Evolutionary conservation across 2,113 vertebrate species (phyloP).

Genomic region (Polyodon spathula): DNA sequence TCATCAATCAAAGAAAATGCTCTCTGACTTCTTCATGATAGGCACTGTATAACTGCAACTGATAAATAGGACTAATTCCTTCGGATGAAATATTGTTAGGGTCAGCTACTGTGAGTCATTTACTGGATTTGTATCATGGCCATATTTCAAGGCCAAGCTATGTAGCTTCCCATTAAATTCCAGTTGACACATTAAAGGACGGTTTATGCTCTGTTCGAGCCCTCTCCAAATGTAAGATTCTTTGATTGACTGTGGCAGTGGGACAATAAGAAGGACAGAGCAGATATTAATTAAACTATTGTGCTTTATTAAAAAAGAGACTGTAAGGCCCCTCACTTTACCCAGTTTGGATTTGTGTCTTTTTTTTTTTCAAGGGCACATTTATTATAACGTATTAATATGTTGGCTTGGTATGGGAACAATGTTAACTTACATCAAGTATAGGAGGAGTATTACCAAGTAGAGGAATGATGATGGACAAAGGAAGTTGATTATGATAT

Average conservation of each 20-base stretch:
- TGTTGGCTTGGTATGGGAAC: too few relatives aligned
- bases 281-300: conserved; percentile 37
- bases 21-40: conserved; percentile 1
- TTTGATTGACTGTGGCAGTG: too few relatives aligned
- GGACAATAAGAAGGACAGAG: conserved; percentile 4
- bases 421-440: too few relatives aligned
- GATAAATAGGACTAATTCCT: conserved; percentile 52
- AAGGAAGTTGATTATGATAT: too few relatives aligned
- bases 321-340: conserved; percentile 9
- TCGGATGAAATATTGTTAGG: conserved; percentile 43
- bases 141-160: conserved; percentile 48
- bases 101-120: conserved; percentile 36
- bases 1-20: background rate
- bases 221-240: conserved; percentile 40
- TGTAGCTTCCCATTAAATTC: conserved; percentile 48
- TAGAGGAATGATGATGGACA: too few relatives aligned
- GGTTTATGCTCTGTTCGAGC: conserved; percentile 52
- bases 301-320: conserved; percentile 9
- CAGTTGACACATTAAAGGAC: conserved; percentile 47
- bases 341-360: too few relatives aligned
- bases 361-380: too few relatives aligned
- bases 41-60: conserved; percentile 39
- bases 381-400: too few relatives aligned
- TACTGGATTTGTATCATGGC: conserved; percentile 46
- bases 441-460: too few relatives aligned